Conservation (phyloP, 2,113 vertebrate genomes). For the Elachura formosa region DNA sequence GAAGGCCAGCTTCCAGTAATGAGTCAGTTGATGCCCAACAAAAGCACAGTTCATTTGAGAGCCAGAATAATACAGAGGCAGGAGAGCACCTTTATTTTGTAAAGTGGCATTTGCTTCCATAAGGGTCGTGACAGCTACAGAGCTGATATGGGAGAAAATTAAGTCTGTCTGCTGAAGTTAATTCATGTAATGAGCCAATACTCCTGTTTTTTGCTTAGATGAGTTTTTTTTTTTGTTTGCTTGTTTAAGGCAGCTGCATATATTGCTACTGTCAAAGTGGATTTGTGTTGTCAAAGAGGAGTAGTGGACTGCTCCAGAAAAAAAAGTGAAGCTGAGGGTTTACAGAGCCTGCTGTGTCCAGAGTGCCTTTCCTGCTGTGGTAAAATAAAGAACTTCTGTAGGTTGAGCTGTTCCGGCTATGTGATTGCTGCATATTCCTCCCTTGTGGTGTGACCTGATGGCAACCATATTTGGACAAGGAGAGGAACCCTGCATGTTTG, state of each 20-base stretch:
- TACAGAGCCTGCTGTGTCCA: slow-evolving; percentile 61
- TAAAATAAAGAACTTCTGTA: slow-evolving; percentile 56
- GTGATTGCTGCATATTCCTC: slow-evolving; percentile 62
- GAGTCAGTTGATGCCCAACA: not conserved
- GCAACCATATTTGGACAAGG: slow-evolving; percentile 43
- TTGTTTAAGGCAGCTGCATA: slow-evolving; percentile 47
- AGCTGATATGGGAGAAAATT: not conserved
- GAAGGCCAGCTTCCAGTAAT: not conserved
- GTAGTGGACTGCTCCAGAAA: slow-evolving; percentile 10
- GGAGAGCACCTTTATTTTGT: slow-evolving; percentile 23
- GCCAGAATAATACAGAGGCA: not conserved
- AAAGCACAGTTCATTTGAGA: slow-evolving; percentile 20
- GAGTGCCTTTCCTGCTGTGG: slow-evolving; percentile 77
- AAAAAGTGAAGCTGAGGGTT: slow-evolving; percentile 46
- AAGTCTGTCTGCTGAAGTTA: slow-evolving; percentile 14
- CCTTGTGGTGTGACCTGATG: slow-evolving; percentile 50
- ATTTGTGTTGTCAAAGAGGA: slow-evolving; percentile 34
- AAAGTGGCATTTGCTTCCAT: not conserved
- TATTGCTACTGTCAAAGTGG: slow-evolving; percentile 43
- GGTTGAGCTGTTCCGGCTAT: slow-evolving; percentile 54
- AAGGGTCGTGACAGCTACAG: not conserved
- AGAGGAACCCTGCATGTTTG: slow-evolving; percentile 67
- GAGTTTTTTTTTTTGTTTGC: slow-evolving; percentile 31
- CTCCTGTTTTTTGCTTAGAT: not conserved
- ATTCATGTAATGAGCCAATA: slow-evolving; percentile 30